phyloP scores from a whole-genome alignment of 2,113 vertebrate species.

The Dicaeum eximium region DNA sequence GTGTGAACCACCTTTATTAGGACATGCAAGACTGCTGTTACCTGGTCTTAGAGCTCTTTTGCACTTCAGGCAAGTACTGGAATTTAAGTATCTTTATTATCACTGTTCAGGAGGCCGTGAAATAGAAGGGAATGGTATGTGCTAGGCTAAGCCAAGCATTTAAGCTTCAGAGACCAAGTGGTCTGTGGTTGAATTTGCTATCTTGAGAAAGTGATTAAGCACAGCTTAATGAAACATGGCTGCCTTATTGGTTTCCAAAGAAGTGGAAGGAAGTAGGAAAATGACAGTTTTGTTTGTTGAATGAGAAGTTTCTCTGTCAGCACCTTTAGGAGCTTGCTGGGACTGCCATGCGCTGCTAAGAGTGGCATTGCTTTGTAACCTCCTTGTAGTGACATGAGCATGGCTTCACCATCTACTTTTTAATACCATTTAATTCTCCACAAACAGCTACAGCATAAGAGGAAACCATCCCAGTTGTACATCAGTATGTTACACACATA shows the following conservation, averaged over 20 bases:
- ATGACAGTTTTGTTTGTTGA: background rate
- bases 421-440: background rate
- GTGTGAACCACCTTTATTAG: background rate
- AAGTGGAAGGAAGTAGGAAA: background rate
- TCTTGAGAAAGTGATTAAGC: background rate
- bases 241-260: background rate
- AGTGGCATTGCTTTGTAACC: background rate
- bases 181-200: background rate
- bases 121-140: background rate
- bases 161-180: background rate
- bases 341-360: background rate
- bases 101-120: background rate
- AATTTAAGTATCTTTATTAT: background rate
- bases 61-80: background rate
- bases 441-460: background rate
- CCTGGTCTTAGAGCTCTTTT: background rate
- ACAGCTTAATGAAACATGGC: background rate
- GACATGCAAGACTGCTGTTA: background rate
- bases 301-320: background rate
- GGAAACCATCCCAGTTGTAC: background rate
- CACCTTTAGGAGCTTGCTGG: background rate
- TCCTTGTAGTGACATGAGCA: rapidly evolving
- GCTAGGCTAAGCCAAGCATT: background rate
- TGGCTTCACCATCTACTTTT: background rate
- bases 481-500: background rate